phyloP scores from a whole-genome alignment of 2,888 invertebrate genomes.

The Drosophila pegasa region DNA sequence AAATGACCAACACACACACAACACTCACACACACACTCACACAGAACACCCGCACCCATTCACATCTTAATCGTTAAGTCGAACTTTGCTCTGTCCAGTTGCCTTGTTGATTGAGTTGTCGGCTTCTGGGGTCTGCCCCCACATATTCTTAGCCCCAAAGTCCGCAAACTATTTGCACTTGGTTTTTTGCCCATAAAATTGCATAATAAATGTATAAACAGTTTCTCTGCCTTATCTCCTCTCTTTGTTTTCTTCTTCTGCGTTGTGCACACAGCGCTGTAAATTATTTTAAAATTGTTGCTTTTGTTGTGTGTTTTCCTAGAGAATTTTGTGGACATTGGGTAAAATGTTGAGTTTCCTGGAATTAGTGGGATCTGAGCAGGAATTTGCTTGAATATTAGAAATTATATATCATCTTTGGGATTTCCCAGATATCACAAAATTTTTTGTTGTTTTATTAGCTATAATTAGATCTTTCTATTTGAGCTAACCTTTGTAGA shows the following conservation, averaged over 20 bases:
- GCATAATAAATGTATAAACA: conserved; percentile 68
- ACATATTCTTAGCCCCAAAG: conserved; percentile 27
- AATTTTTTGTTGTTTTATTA: too few relatives aligned
- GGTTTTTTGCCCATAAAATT: conserved; percentile 72
- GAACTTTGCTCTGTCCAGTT: conserved; percentile 54
- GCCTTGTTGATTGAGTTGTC: conserved; percentile 68
- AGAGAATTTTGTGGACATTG: conserved; percentile 13
- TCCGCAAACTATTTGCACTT: conserved; percentile 74
- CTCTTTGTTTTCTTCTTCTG: conserved; percentile 7
- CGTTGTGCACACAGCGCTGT: conserved; percentile 31
- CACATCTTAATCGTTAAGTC: conserved; percentile 59
- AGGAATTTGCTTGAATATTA: background rate
- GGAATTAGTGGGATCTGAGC: background rate
- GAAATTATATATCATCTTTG: too few relatives aligned
- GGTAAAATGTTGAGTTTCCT: background rate
- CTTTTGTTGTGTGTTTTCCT: conserved; percentile 15
- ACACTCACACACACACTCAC: conserved; percentile 15
- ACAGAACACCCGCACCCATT: conserved; percentile 16
- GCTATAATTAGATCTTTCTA: too few relatives aligned
- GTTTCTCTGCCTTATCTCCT: conserved; percentile 22
- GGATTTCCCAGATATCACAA: too few relatives aligned
- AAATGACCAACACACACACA: conserved; percentile 57
- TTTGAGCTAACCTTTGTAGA: too few relatives aligned
- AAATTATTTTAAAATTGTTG: conserved; percentile 61
- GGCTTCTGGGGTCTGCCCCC: conserved; percentile 47